Evolutionary conservation across 2,113 vertebrate genomes (phyloP), one percentile per base, ranked within the genome.

Genomic region (Erythrocercus mccallii): DNA sequence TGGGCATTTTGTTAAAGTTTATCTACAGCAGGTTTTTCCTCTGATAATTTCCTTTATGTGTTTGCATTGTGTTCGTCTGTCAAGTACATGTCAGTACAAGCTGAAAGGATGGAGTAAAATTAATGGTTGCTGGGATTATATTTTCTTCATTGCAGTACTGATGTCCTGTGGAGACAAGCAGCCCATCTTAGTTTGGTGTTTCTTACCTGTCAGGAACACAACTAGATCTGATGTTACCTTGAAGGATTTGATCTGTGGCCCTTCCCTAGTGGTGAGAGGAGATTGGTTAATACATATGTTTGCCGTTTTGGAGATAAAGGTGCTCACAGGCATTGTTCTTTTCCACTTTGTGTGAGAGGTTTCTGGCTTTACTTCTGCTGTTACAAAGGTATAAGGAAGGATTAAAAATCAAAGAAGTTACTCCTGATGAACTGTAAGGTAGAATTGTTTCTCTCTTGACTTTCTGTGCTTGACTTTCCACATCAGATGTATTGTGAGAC

Each of bases 121-220:
- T 81, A 95, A 44, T 86, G 82, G 78, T 84, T 84, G 60, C 84
- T 45, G 57, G 60, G 71, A 90, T 96, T 96, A 51, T 58, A 45
- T 81, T 60, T 71, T 81, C 83, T 28, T 61, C 42, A 42, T 38
- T 69, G 50, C 72, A 70, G 28, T 70, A 33, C 15, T 57, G 24
- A 20, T 84, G 54, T 77, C n/a, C 70, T 88, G 22, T 91, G 88
- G 53, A 95, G 92, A 91, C 45, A 48, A 91, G 81, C 51, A 87
- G 86, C 58, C 86, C 56, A 69, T 93, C 65, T 90, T 88, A 44
- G 88, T 71, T 61, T 95, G 84, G 90, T 58, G 47, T 92, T 6
- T 92, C 54, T 94, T 70, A 86, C 84, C 85, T 96, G 90, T 95
- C 88, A 96, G 70, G 40, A 64, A 10, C 54, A 78, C 65, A 92